Base-by-base conservation (phyloP, 2,888 invertebrate species). In the Salticus scenicus region DNA sequence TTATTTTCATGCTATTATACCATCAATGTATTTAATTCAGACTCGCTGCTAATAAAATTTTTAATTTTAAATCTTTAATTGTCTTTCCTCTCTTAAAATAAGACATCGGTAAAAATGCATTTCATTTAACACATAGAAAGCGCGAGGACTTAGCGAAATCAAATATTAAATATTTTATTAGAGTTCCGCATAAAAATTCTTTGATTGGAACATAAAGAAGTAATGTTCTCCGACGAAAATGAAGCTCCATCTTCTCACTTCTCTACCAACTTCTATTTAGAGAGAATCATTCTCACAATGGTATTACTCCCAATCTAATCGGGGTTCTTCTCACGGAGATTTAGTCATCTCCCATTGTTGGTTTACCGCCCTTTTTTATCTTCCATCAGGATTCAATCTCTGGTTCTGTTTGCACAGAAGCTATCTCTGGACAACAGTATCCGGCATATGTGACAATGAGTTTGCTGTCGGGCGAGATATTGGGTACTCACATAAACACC, bases 261-360 rank as follows among this genome's bases (percentile, higher is more conserved):
- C n/a, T 20, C 57, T 12, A 24, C 57, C 57, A 24, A 24, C 57
- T 17, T 57, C 24, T 57, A 24, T 57, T 57, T 57, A 57, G 57
- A 20, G 14, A 47, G 42, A 47, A 47, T 47, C 57, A 57, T 57
- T 24, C 57, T 57, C 57, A 57, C 57, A 57, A 57, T 57, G 17
- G 57, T 24, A 57, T 57, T 57, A 57, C 57, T 24, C 57, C 57
- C 57, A 57, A 57, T 57, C 57, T 57, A 57, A 57, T 57, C 57
- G 57, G 4, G 57, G 14, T 57, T n/a, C 51, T 76, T 83, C 82
- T 71, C 82, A 83, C 82, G 82, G 64, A 83, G 82, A 83, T 83
- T 83, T 83, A 83, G 82, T 76, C 76, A 76, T 76, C 76, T 27
- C 76, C 57, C 33, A 41, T 82, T 72, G 76, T 70, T 72, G 71